These are phyloP conservation scores for Agrochola macilenta DNA, from an alignment of 2,888 invertebrate species.

Conservation along the genomic window DNA sequence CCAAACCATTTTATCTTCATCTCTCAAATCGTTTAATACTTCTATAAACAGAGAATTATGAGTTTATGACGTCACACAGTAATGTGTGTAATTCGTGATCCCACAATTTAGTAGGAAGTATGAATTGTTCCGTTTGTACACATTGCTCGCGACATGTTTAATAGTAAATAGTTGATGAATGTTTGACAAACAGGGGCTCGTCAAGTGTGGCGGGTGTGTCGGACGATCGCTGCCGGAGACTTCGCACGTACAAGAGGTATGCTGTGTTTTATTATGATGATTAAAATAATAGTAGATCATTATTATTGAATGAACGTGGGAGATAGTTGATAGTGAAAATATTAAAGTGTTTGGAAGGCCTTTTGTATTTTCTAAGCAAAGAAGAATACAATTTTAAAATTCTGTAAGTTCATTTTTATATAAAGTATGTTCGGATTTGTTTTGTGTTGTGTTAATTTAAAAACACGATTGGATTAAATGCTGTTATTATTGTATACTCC, in stretches of 20 bases:
- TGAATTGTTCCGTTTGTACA: slow-evolving; percentile 43
- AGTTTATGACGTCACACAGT: slow-evolving; percentile 19
- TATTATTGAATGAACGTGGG: slow-evolving; percentile 10
- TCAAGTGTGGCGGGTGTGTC: slow-evolving; percentile 68
- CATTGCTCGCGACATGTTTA: slow-evolving; percentile 57
- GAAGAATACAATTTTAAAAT: background rate
- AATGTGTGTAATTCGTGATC: slow-evolving; percentile 42
- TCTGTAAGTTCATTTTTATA: background rate
- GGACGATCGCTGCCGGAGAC: slow-evolving; percentile 61
- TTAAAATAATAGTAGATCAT: background rate
- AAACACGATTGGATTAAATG: too few relatives aligned
- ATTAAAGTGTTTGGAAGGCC: background rate
- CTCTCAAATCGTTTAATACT: slow-evolving; percentile 3
- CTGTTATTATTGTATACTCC: background rate
- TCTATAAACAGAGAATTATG: slow-evolving; percentile 8
- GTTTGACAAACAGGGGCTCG: slow-evolving; percentile 73
- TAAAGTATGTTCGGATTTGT: background rate
- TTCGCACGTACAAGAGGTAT: slow-evolving; percentile 63
- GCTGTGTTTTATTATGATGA: slow-evolving; percentile 22
- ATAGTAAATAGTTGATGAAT: slow-evolving; percentile 65
- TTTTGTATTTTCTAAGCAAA: background rate
- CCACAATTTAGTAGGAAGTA: slow-evolving; percentile 48
- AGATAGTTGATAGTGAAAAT: background rate
- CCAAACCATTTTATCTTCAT: background rate
- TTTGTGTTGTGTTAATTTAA: background rate